Evolutionary conservation across 2,888 invertebrate genomes (phyloP), one percentile per base, ranked within the genome.

Genomic region (Drosophila silvestris): DNA sequence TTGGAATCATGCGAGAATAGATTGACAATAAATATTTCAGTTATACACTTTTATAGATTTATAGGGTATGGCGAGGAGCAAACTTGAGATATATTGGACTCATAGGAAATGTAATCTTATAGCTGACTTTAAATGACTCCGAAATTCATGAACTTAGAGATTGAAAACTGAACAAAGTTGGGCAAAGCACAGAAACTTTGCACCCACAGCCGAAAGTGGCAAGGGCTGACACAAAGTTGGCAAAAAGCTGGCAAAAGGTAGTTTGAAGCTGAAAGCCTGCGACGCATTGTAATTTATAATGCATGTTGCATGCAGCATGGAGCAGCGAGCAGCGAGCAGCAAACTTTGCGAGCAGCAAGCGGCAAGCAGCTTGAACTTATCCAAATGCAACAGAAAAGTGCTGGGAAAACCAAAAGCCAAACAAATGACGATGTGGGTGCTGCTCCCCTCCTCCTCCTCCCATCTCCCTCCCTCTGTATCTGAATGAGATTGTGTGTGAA

Each of bases 261-360:
- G 47, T 26, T 47, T 26, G 22, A 47, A 47, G 58, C 51, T 63
- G 58, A 76, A 54, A 70, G 62, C 56, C 59, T 58, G 69, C 69
- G 22, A 75, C 61, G 59, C 47, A 76, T 63, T 70, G 59, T 66
- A 41, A 81, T 81, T 53, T 66, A 81, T 78, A 78, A 78, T 78
- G 81, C 62, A 77, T 66, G 81, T 26, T 28, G 58, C 39, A 30
- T 47, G 67, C 32, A 3, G 19, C 39, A 30, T 47, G 61, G 28
- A 3, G 19, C 50, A 62, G 37, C 37, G 50, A 65, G 53, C 58
- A 71, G 57, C 60, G 14, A 37, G 37, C 37, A 19, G 37, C 16
- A 19, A 37, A 37, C 19, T 37, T 37, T 19, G 37, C 37, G 6
- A 37, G 65, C 22, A 3, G 16, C 41, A 57, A 52, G 59, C 59